phyloP scores from a whole-genome alignment of 2,113 vertebrate genomes.

The Gallinago jamesoni region DNA sequence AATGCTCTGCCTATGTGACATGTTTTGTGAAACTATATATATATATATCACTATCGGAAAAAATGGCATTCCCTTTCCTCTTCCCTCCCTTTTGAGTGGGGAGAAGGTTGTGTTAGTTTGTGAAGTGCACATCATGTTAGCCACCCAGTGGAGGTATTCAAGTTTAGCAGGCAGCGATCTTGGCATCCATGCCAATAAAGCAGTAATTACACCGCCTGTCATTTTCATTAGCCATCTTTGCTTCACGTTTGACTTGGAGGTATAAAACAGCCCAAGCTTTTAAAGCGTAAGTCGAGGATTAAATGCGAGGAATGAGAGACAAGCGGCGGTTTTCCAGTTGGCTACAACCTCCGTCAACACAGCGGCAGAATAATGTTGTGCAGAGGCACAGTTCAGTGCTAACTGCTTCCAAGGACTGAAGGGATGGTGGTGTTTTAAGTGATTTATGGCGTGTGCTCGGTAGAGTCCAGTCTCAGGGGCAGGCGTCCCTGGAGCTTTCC shows the following conservation, averaged over 20 bases:
- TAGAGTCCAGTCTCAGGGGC: neutral
- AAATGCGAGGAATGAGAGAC: neutral
- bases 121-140: slow-evolving; percentile 26
- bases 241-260: neutral
- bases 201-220: slow-evolving; percentile 36
- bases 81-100: neutral
- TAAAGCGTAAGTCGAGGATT: neutral
- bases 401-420: slow-evolving; percentile 38
- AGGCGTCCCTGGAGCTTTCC: slow-evolving; percentile 28
- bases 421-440: slow-evolving; percentile 26
- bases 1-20: neutral
- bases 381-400: slow-evolving; percentile 30
- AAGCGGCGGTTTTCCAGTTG: neutral
- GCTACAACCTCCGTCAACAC: neutral
- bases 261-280: neutral
- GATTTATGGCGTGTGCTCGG: slow-evolving; percentile 44
- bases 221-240: slow-evolving; percentile 48
- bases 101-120: neutral
- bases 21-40: neutral
- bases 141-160: slow-evolving; percentile 66
- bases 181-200: slow-evolving; percentile 40
- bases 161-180: slow-evolving; percentile 54
- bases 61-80: neutral
- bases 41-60: neutral
- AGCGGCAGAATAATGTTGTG: neutral